These are phyloP conservation scores for Leuciscus idus DNA, from an alignment of 2,113 vertebrate genomes.

Conservation along the genomic window DNA sequence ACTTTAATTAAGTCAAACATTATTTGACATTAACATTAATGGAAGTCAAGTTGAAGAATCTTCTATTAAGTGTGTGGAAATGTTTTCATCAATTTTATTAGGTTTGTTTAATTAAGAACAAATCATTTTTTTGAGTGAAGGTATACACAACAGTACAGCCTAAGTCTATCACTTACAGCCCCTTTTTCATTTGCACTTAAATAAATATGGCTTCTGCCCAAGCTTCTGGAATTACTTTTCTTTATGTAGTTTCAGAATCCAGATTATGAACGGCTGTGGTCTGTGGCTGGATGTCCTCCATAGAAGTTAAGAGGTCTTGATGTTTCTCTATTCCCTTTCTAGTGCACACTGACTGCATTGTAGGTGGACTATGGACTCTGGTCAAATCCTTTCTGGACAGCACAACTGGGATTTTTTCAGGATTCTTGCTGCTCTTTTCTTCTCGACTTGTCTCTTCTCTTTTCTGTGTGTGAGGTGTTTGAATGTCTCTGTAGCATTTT, in stretches of 20 bases:
- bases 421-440: conserved; percentile 11
- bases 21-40: not conserved
- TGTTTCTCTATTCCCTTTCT: conserved; percentile 30
- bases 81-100: not conserved
- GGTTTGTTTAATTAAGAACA: not conserved
- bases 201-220: not conserved
- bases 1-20: not conserved
- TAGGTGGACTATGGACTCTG: not conserved
- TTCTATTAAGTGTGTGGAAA: not conserved
- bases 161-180: not conserved
- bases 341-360: conserved; percentile 10
- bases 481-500: not conserved
- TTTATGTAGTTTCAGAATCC: not conserved
- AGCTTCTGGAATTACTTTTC: not conserved
- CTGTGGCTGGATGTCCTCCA: conserved; percentile 33
- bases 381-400: not conserved
- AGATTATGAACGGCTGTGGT: conserved; percentile 9
- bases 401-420: not conserved
- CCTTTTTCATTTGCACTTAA: not conserved
- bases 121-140: not conserved
- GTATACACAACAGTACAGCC: not conserved
- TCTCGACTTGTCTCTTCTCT: not conserved
- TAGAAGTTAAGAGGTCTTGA: not conserved
- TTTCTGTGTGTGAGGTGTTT: not conserved
- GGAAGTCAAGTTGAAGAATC: not conserved